Evolutionary conservation across 2,113 vertebrate species (phyloP).

Genomic region (Sylvia atricapilla): DNA sequence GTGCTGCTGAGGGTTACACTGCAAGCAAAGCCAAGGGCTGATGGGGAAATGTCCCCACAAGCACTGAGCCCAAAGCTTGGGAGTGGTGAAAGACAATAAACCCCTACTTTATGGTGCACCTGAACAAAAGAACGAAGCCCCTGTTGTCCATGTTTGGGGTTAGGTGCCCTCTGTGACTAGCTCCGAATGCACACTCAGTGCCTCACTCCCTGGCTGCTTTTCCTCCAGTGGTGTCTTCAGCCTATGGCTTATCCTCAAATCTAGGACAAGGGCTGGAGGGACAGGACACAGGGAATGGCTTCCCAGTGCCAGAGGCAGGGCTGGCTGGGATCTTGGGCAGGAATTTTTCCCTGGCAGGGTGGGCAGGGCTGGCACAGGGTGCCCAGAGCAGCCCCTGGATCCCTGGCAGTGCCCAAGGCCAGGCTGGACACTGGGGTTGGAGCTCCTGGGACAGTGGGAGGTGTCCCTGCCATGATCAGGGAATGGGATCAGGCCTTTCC

Average conservation of each 20-base stretch:
- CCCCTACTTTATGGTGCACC: neutral
- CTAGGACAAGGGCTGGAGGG: neutral
- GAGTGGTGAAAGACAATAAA: neutral
- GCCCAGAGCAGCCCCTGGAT: neutral
- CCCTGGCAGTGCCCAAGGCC: neutral
- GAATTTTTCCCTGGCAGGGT: neutral
- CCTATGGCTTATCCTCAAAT: neutral
- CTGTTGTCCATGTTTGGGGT: accelerated
- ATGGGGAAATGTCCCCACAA: no score
- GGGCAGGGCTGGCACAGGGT: neutral
- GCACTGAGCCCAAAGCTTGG: neutral
- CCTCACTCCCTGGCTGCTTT: neutral
- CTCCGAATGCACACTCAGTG: accelerated
- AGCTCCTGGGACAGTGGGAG: neutral
- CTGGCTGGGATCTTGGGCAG: accelerated
- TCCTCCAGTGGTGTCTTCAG: neutral
- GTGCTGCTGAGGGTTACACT: neutral
- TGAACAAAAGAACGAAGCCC: neutral
- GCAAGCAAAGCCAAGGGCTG: neutral
- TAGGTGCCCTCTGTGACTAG: neutral
- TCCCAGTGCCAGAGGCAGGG: neutral
- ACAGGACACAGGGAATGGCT: neutral
- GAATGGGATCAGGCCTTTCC: neutral
- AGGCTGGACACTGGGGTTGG: neutral
- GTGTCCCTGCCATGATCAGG: neutral